Conservation (phyloP, 2,113 vertebrate genomes). For the Tetraodon nigroviridis region DNA sequence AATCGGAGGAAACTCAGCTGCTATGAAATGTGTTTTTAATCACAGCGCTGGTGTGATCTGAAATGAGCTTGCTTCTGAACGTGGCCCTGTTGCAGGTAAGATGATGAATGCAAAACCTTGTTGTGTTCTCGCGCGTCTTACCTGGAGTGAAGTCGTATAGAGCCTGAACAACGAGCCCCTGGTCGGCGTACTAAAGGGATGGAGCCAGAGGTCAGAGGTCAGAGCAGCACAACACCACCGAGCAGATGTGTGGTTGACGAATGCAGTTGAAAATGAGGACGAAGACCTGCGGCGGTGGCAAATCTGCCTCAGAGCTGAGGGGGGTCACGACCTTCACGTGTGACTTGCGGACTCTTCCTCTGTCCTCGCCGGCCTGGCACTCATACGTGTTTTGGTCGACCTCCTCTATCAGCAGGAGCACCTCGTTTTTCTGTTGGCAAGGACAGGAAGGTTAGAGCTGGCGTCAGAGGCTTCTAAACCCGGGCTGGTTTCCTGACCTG, state of each 20-base stretch:
- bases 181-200: constrained; percentile 35
- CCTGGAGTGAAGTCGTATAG: constrained; percentile 87
- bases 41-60: too few species aligned
- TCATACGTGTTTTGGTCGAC: constrained; percentile 72
- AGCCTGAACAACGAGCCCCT: constrained; percentile 76
- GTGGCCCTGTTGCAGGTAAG: too few species aligned
- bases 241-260: background rate
- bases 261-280: background rate
- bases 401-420: constrained; percentile 75
- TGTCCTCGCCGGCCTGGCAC: constrained; percentile 76
- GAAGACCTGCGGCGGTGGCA: constrained; percentile 48
- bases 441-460: background rate
- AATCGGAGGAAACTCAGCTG: too few species aligned
- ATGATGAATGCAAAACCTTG: background rate
- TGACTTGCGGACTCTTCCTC: constrained; percentile 69
- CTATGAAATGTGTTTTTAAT: too few species aligned
- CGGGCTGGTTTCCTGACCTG: constrained; percentile 77
- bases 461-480: background rate
- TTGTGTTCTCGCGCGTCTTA: constrained; percentile 32
- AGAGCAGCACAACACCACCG: background rate
- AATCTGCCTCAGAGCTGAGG: constrained; percentile 30
- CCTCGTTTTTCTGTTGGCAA: constrained; percentile 72
- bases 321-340: constrained; percentile 79
- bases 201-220: constrained; percentile 15
- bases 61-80: background rate